Evolutionary conservation across 1,140 invertebrate species (phyloP), one percentile per base, ranked within the genome.

Genomic region (Caenorhabditis briggsae): DNA sequence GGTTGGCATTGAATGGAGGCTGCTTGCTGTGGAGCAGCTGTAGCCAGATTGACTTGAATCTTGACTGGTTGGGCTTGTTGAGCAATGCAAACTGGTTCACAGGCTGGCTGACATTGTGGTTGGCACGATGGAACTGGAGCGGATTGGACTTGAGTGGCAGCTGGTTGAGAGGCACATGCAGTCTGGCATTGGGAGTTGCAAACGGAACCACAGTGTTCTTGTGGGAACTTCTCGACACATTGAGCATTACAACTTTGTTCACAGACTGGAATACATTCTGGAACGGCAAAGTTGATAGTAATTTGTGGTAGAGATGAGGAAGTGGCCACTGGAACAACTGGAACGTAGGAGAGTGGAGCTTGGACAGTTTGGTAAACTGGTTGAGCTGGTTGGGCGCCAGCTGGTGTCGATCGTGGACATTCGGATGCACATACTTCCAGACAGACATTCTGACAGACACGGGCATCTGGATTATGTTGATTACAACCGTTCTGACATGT

Each of bases 201-300:
- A 16, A 85, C 65, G n/a, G 61, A 70, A 5, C 84, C 84, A 43
- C 84, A 85, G 16, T 85, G 84, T 53, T 85, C 84, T 65, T 59
- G 53, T 18, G 84, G 84, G 23, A 85, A 65, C 23, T 65, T 64
- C 50, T 85, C 84, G 33, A 85, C 84, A 56, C 84, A 85, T 78
- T 85, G 84, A 55, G 84, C 46, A 58, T 85, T 85, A 58, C 84
- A 85, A 20, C 61, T 85, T 53, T 85, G 84, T 33, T 85, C 84
- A 78, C 84, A 85, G 23, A 85, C 65, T 50, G 84, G 84, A 85
- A 85, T 23, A 85, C 84, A 85, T 43, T 85, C 84, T 33, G 84
- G 84, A 23, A 85, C 84, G 7, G 61, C 61, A n/a, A 85, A 85
- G 84, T 85, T 78, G 23, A 85, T 85, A 5, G 84, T 85, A 65